Conservation (phyloP, 2,888 invertebrate genomes). For the Amphimallon solstitiale region DNA sequence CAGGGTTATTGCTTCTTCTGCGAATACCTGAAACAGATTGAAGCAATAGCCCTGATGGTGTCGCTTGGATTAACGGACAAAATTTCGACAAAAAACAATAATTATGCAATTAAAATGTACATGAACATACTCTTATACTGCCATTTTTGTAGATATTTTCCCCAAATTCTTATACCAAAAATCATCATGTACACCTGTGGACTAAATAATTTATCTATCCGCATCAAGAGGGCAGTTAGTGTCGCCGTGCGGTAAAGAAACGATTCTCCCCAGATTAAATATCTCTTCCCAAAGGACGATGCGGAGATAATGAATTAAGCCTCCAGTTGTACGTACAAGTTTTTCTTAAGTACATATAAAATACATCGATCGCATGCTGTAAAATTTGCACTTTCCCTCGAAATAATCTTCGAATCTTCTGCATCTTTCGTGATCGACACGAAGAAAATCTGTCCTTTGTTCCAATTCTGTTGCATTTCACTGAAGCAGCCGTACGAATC, state of each 20-base stretch:
- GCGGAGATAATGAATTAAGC: too few species aligned
- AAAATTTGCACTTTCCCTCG: background rate
- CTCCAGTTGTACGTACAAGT: too few species aligned
- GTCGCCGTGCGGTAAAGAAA: too few species aligned
- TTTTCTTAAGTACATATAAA: slow-evolving; percentile 35
- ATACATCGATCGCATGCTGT: slow-evolving; percentile 23
- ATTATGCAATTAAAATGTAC: background rate
- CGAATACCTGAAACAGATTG: too few species aligned
- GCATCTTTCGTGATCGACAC: background rate
- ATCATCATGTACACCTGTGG: background rate
- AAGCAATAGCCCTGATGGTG: too few species aligned
- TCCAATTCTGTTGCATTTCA: slow-evolving; percentile 58
- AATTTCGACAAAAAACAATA: background rate
- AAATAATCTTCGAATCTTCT: background rate
- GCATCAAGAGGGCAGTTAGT: too few species aligned
- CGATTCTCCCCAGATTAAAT: too few species aligned
- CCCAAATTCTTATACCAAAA: background rate
- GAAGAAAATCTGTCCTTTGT: background rate
- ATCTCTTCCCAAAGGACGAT: too few species aligned
- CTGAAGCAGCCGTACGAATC: slow-evolving; percentile 42
- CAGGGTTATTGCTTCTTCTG: too few species aligned
- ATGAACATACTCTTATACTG: too few species aligned
- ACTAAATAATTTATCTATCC: slow-evolving; percentile 4
- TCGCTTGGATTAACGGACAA: too few species aligned
- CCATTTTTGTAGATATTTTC: background rate